phyloP scores from a whole-genome alignment of 2,113 vertebrate species.

The Panurus biarmicus region DNA sequence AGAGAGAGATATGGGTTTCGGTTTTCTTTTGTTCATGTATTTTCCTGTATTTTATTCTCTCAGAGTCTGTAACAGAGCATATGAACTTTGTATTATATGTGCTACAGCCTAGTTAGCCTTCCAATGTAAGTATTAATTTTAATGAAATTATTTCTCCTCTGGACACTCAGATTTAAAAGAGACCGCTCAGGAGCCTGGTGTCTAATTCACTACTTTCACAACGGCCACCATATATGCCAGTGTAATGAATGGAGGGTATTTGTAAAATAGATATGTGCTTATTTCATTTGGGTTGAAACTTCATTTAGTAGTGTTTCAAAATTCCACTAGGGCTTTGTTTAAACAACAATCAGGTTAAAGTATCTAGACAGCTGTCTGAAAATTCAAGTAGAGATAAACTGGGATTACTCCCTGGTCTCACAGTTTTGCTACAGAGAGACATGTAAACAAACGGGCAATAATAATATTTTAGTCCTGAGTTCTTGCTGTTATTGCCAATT shows the following conservation, averaged over 20 bases:
- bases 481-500: background rate
- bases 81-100: rapidly evolving
- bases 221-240: background rate
- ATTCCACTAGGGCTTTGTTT: background rate
- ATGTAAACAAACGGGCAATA: background rate
- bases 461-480: background rate
- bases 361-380: background rate
- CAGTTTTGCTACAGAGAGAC: background rate
- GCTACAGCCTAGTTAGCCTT: background rate
- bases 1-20: background rate
- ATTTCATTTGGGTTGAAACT: background rate
- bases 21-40: background rate
- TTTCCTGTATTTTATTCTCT: background rate
- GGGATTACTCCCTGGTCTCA: background rate
- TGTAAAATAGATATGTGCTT: background rate
- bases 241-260: background rate
- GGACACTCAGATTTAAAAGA: background rate
- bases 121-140: background rate
- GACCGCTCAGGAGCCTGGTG: background rate
- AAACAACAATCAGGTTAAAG: background rate
- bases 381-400: background rate
- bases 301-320: background rate
- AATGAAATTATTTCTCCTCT: background rate
- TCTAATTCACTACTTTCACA: background rate
- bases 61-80: rapidly evolving